Evolutionary conservation across 2,888 invertebrate genomes (phyloP).

Genomic region (Drosophila suboccidentalis): DNA sequence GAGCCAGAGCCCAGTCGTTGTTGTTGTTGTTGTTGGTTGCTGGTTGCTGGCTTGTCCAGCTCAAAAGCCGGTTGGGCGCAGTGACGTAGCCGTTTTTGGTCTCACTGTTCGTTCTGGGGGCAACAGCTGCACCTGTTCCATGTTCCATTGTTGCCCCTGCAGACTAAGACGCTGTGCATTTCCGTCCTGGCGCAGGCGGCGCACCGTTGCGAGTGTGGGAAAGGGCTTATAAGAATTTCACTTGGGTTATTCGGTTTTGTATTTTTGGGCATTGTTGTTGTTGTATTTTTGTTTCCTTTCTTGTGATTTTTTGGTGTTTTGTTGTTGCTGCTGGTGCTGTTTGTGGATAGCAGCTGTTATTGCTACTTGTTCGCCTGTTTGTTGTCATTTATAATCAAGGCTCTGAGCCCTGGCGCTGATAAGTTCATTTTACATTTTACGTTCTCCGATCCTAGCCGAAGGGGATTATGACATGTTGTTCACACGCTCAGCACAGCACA

Average conservation of each 20-base stretch:
- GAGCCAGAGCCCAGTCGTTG: conserved; percentile 66
- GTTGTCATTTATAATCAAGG: conserved; percentile 80
- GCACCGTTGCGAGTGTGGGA: conserved; percentile 76
- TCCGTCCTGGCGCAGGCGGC: conserved; percentile 77
- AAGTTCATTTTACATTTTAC: conserved; percentile 66
- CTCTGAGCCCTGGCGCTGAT: conserved; percentile 70
- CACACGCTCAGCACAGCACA: conserved; percentile 67
- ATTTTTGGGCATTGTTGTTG: conserved; percentile 62
- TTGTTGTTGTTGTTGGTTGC: conserved; percentile 36
- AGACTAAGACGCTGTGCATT: conserved; percentile 75
- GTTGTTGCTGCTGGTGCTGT: conserved; percentile 29
- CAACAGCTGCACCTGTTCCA: conserved; percentile 67
- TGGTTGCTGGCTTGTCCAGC: conserved; percentile 67
- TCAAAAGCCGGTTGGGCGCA: conserved; percentile 52
- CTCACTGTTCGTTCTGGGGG: conserved; percentile 41
- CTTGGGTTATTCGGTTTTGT: conserved; percentile 70
- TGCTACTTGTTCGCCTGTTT: conserved; percentile 74
- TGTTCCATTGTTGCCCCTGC: conserved; percentile 58
- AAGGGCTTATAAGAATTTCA: conserved; percentile 81
- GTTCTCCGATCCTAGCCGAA: conserved; percentile 43
- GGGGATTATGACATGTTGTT: conserved; percentile 76
- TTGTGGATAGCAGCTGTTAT: conserved; percentile 67
- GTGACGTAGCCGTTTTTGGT: conserved; percentile 62
- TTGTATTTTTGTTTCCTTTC: conserved; percentile 65
- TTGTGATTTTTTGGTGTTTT: conserved; percentile 61